Evolutionary conservation across 2,113 vertebrate species (phyloP), one percentile per base, ranked within the genome.

Genomic region (Hyla sarda): DNA sequence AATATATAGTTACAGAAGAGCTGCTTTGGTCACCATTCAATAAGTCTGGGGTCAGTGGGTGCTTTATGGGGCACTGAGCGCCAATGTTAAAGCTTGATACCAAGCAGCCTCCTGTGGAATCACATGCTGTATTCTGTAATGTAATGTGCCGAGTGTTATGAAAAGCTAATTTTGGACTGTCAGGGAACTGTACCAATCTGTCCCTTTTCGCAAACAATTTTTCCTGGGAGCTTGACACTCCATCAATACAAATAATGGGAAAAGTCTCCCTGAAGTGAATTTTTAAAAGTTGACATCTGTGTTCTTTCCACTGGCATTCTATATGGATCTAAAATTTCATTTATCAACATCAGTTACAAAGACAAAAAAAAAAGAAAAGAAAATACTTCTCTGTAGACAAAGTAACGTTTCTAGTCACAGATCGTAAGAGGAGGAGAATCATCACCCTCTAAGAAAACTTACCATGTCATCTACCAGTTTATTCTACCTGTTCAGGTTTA

Each of bases 221-320:
- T 84, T 84, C 83, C 52, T 65, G 54, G 72, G 32, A 56, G 41
- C 72, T 50, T 84, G 72, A 84, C 83, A 84, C 69, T 76, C 83
- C 83, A 84, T 84, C 73, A 84, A 84, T 84, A 84, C 83, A 84
- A 65, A 84, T 84, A 84, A 84, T 84, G 83, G 83, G 72, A 84
- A 83, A 84, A 84, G 72, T 65, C 83, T 84, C 73, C 83, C 83
- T 84, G 72, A 84, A 84, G 83, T 84, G 71, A 84, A 76, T 84
- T 76, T 84, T 77, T 76, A 84, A 84, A 84, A 84, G 83, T 76
- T 84, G 83, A 84, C 72, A 84, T 76, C 83, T 84, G 52, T 84
- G 52, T 84, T 76, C 73, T 84, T 65, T 65, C 83, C 83, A 76
- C 54, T 76, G 72, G 83, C 72, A 65, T 84, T 84, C 73, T 84